A percentile compares a stretch with the other conserved stretches of the same genome.
phyloP scores from a whole-genome alignment of 37 sponge, comb jelly and placozoan species.

The Aplysina aerophoba region DNA sequence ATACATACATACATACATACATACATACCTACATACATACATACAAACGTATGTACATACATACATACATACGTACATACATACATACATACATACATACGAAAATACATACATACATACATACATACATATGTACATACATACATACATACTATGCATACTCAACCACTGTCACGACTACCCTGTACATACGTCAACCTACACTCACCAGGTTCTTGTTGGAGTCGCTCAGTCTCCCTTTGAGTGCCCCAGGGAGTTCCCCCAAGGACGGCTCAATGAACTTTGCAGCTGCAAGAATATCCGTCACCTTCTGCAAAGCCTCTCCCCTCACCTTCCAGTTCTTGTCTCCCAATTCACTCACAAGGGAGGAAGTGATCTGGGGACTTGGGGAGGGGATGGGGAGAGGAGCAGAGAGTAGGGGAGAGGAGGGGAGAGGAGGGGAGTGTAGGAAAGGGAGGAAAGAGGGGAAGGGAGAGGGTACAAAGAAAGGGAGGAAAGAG shows the following conservation, averaged over 20 bases:
- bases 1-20: too few species aligned
- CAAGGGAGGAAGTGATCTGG: conserved; percentile 68
- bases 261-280: conserved; percentile 85
- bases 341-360: conserved; percentile 84
- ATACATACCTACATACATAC: too few species aligned
- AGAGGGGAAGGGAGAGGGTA: too few species aligned
- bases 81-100: neutral
- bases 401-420: too few species aligned
- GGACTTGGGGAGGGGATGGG: conserved; percentile 5
- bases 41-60: too few species aligned
- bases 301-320: conserved; percentile 73
- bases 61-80: too few species aligned
- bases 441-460: too few species aligned
- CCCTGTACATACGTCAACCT: neutral
- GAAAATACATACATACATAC: neutral
- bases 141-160: neutral
- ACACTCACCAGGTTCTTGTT: conserved; percentile 85
- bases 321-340: conserved; percentile 91
- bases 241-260: conserved; percentile 81
- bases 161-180: neutral
- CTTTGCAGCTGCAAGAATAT: conserved; percentile 72
- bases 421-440: too few species aligned
- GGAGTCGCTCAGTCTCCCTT: conserved; percentile 79
- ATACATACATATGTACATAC: neutral
- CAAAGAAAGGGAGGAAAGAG: too few species aligned